Conservation (phyloP, 2,113 vertebrate species). For the Tenrec ecaudatus region DNA sequence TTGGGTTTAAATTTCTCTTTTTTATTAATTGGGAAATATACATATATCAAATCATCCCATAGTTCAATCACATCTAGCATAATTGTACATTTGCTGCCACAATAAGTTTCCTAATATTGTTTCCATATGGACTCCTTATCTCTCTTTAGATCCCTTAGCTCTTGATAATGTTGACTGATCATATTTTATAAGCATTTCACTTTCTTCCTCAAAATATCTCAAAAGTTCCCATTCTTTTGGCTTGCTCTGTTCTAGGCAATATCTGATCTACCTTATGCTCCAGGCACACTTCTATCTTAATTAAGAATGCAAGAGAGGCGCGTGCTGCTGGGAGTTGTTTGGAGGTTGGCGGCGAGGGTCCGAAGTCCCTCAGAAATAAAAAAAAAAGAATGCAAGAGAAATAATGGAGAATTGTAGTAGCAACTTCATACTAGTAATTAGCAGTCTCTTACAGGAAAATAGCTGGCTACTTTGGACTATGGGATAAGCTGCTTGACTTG, state of each 20-base stretch:
- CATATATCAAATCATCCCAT: too few species aligned
- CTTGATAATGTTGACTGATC: not conserved
- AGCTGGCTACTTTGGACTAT: not conserved
- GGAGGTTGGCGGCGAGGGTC: too few species aligned
- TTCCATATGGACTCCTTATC: too few species aligned
- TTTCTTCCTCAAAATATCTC: not conserved
- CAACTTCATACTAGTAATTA: not conserved
- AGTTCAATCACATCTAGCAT: too few species aligned
- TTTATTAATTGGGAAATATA: too few species aligned
- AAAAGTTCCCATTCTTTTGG: not conserved
- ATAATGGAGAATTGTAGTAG: not conserved
- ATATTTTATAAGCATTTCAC: constrained; percentile 10
- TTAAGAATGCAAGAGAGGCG: constrained; percentile 36
- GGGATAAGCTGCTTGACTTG: not conserved
- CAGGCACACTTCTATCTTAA: constrained; percentile 6
- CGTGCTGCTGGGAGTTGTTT: too few species aligned
- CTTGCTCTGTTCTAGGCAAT: not conserved
- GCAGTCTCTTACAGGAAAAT: not conserved
- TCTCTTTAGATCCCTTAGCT: too few species aligned
- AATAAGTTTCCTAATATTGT: too few species aligned
- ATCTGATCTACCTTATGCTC: not conserved
- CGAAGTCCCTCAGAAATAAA: too few species aligned
- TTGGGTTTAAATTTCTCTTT: not conserved
- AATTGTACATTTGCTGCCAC: too few species aligned
- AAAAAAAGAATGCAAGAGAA: constrained; percentile 45